phyloP scores from a whole-genome alignment of 2,113 vertebrate genomes.

The Heloderma charlesbogerti region DNA sequence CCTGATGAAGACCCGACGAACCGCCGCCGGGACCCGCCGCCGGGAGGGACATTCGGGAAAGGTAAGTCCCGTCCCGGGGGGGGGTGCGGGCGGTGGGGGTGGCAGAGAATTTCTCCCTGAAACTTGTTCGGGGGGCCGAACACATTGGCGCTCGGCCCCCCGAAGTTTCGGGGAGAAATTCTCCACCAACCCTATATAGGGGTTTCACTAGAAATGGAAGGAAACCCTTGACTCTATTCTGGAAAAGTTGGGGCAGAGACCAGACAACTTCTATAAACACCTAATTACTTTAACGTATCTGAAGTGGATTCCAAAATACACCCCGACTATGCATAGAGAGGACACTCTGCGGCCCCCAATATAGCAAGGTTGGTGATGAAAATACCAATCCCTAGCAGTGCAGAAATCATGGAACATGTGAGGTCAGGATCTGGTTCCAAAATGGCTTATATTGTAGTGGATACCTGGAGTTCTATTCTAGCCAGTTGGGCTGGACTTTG shows the following conservation, averaged over 20 bases:
- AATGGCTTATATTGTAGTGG: background rate
- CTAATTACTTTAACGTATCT: background rate
- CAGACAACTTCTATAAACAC: background rate
- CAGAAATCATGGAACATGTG: background rate
- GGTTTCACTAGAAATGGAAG: background rate
- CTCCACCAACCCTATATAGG: too few species aligned
- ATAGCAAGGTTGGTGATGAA: background rate
- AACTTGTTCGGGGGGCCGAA: too few species aligned
- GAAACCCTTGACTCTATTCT: background rate
- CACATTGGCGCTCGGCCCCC: too few species aligned
- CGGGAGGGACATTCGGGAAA: too few species aligned
- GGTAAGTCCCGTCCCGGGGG: too few species aligned
- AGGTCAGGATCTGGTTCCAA: background rate
- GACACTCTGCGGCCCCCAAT: background rate
- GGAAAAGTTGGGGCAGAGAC: background rate
- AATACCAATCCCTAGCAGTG: background rate
- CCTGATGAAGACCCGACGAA: too few species aligned
- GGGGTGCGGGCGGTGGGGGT: too few species aligned
- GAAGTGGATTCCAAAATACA: background rate
- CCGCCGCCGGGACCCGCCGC: too few species aligned
- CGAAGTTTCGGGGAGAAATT: too few species aligned
- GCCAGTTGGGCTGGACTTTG: background rate
- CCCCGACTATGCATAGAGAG: background rate
- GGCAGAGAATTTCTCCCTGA: too few species aligned
- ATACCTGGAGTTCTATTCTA: background rate